phyloP scores from a whole-genome alignment of 2,888 invertebrate species.

The Galerucella calmariensis region DNA sequence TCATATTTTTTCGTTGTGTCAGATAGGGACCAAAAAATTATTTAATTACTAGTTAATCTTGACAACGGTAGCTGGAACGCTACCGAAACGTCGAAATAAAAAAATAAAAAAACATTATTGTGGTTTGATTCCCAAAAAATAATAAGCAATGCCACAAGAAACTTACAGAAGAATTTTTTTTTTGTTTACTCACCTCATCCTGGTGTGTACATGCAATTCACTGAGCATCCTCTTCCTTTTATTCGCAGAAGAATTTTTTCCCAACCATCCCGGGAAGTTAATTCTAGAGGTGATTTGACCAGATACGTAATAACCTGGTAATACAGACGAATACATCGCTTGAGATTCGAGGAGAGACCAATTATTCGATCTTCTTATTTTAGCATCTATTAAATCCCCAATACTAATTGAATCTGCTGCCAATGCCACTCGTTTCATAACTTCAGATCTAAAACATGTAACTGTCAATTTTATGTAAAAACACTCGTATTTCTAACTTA shows the following conservation, averaged over 20 bases:
- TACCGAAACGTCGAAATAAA: too few relatives aligned
- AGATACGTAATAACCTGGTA: slow-evolving; percentile 87
- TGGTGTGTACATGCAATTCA: slow-evolving; percentile 88
- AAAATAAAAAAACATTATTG: too few relatives aligned
- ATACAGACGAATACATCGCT: slow-evolving; percentile 90
- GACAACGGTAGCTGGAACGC: too few relatives aligned
- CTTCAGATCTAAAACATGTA: slow-evolving; percentile 41
- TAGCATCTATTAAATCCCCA: slow-evolving; percentile 86
- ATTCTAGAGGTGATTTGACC: slow-evolving; percentile 84
- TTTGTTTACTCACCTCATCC: slow-evolving; percentile 72
- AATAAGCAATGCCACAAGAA: too few relatives aligned
- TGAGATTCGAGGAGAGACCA: slow-evolving; percentile 89
- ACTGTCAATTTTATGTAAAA: neutral
- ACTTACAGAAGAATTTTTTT: too few relatives aligned
- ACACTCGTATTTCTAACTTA: slow-evolving; percentile 59
- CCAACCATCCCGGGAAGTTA: slow-evolving; percentile 95
- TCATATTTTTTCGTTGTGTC: too few relatives aligned
- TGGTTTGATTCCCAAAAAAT: too few relatives aligned
- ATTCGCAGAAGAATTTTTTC: slow-evolving; percentile 87
- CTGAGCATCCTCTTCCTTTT: slow-evolving; percentile 86
- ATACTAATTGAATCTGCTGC: slow-evolving; percentile 88
- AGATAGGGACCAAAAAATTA: too few relatives aligned
- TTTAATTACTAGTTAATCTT: too few relatives aligned
- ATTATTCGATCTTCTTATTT: slow-evolving; percentile 81
- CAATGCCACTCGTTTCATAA: slow-evolving; percentile 72